Base-by-base conservation (phyloP, 2,888 invertebrate genomes). In the Leptodirus hochenwartii region DNA sequence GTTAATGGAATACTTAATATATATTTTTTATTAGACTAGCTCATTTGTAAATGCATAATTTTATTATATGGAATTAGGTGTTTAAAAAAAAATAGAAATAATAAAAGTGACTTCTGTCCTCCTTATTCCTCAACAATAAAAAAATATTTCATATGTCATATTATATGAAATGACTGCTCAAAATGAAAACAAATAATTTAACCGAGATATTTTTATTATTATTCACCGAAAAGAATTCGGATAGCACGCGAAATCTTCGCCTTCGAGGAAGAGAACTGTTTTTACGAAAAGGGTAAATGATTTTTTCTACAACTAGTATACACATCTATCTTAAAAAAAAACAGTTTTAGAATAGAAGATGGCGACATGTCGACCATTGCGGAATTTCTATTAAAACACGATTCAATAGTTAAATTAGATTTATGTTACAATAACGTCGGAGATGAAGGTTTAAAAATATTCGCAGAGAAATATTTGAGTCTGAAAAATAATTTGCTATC, bases 381-480 rank as follows among this genome's bases (percentile, higher is more conserved):
- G n/a, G 17, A 47, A 1, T 71, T 67, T 34, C 39, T 67, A 1
- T 46, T 44, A 17, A 49, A 56, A 25, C 44, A 61, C 33, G 51
- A 54, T 13, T 47, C 64, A 27, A 57, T 72, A 3, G 54, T 54
- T 0, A 59, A 53, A 27, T 26, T 71, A 1, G 62, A 66, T 39
- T 45, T 72, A 4, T 53, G 61, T 15, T 67, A 66, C 40, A 72
- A 72, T 36, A 41, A 58, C 26, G 62, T 72, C 6, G 62, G 62
- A 0, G 63, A 67, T 36, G 35, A 35, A 10, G 66, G 66, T 0
- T 55, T 67, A 13, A 46, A 45, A 25, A 57, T 53, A 34, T 38
- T 65, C 8, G 38, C 59, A 3, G 57, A 61, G 40, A 50, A 53
- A 11, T 46, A 59, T 4, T 48, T 66, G 2, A 41, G 58, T 0